These are phyloP conservation scores for Eumerus sabulonum DNA, from an alignment of 2,888 invertebrate genomes.

Conservation along the genomic window DNA sequence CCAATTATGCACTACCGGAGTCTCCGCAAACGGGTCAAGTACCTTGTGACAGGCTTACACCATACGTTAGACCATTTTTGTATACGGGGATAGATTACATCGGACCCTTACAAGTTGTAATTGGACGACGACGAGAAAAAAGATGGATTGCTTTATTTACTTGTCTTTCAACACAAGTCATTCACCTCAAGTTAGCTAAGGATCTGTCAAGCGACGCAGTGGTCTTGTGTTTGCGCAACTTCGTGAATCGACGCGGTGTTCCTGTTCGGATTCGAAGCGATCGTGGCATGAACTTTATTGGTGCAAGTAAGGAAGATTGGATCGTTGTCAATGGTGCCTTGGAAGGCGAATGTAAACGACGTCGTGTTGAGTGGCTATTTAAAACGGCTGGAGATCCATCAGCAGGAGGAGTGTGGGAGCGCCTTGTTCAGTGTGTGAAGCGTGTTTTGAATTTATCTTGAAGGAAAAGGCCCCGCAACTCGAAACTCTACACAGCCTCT, in stretches of 20 bases:
- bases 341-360: conserved; percentile 25
- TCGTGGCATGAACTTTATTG: conserved; percentile 19
- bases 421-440: conserved; percentile 47
- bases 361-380: conserved; percentile 58
- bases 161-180: conserved; percentile 30
- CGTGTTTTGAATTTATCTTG: conserved; percentile 33
- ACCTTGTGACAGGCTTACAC: conserved; percentile 52
- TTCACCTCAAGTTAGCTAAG: conserved; percentile 46
- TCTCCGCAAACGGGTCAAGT: conserved; percentile 68
- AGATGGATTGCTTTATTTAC: conserved; percentile 61
- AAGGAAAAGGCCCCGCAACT: conserved; percentile 58
- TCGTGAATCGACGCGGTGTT: conserved; percentile 42
- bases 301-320: conserved; percentile 34
- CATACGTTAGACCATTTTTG: too few species aligned
- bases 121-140: conserved; percentile 63
- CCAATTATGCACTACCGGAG: conserved; percentile 31
- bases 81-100: too few species aligned
- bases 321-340: conserved; percentile 16
- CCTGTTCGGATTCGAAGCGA: conserved; percentile 34
- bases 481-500: conserved; percentile 51
- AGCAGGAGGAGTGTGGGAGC: conserved; percentile 62
- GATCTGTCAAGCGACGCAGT: conserved; percentile 48
- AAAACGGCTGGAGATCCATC: conserved; percentile 50
- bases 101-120: conserved; percentile 42
- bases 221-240: conserved; percentile 43